Conservation (phyloP, 2,888 invertebrate species). For the Chrysolina americana region DNA sequence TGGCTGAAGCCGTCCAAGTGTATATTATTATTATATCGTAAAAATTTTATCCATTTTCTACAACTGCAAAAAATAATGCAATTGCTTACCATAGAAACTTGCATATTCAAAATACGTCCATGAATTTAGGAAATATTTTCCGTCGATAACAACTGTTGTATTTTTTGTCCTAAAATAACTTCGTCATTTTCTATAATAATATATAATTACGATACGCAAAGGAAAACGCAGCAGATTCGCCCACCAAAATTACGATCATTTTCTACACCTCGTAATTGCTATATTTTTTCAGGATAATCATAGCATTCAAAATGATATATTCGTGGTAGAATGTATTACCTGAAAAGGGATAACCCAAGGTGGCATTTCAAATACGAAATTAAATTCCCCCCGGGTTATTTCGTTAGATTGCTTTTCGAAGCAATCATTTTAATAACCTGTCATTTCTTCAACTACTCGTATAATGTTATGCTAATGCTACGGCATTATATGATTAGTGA, state of each 20-base stretch:
- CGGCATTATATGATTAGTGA: conserved; percentile 44
- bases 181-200: not conserved
- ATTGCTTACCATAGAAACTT: too few species aligned
- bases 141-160: not conserved
- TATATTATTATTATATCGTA: too few species aligned
- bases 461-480: conserved; percentile 48
- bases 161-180: not conserved
- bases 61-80: too few species aligned
- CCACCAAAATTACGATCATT: conserved; percentile 4
- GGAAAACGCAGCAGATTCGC: conserved; percentile 4
- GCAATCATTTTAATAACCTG: conserved; percentile 45
- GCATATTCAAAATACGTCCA: too few species aligned
- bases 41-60: too few species aligned
- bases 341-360: conserved; percentile 28
- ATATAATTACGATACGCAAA: conserved; percentile 14
- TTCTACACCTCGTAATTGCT: conserved; percentile 2
- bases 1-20: too few species aligned
- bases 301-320: conserved; percentile 15
- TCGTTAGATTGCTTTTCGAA: conserved; percentile 25
- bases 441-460: conserved; percentile 44
- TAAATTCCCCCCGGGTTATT: conserved; percentile 14
- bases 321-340: conserved; percentile 32
- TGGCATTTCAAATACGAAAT: conserved; percentile 27
- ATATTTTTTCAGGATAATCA: conserved; percentile 12
- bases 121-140: not conserved